Percentiles rank a stretch among this genome's conserved stretches.
Conservation (phyloP, 2,113 vertebrate genomes). For the Garra rufa region DNA sequence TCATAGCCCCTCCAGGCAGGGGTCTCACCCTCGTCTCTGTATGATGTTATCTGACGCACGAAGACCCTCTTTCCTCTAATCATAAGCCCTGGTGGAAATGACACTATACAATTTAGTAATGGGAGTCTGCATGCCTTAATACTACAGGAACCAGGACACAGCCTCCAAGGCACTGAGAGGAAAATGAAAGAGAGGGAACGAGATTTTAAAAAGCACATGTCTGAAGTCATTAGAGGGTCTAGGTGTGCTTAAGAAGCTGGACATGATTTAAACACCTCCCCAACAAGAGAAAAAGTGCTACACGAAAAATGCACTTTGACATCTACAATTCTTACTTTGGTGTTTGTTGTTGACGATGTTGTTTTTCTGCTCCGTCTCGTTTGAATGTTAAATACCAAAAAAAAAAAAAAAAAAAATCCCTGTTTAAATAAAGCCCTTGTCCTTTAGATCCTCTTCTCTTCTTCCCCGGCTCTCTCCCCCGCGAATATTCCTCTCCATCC, state of each 20-base stretch:
- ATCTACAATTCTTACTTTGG: neutral
- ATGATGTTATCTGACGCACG: conserved; percentile 65
- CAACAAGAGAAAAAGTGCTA: neutral
- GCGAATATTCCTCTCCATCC: conserved; percentile 53
- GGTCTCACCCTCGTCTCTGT: conserved; percentile 30
- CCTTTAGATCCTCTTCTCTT: conserved; percentile 68
- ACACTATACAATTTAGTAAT: conserved; percentile 61
- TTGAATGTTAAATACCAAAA: conserved; percentile 67
- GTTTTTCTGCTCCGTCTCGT: conserved; percentile 51
- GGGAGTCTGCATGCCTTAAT: conserved; percentile 62
- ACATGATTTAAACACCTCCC: conserved; percentile 71
- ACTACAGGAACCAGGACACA: conserved; percentile 53
- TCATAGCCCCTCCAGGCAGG: conserved; percentile 19
- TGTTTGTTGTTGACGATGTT: neutral
- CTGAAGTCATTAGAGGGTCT: conserved; percentile 76
- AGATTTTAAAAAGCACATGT: conserved; percentile 64
- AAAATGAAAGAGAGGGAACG: conserved; percentile 15
- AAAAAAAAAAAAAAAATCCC: conserved; percentile 1
- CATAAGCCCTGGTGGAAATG: conserved; percentile 58
- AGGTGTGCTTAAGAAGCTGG: conserved; percentile 60
- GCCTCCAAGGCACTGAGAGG: conserved; percentile 14
- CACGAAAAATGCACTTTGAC: neutral
- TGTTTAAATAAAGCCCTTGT: conserved; percentile 41
- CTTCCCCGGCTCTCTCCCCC: conserved; percentile 61
- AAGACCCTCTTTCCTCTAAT: conserved; percentile 60